A percentile compares a stretch with the other conserved stretches of the same genome.
These are phyloP conservation scores for Palythoa grandiflora DNA, from an alignment of 92 coral and sea anemone species.

Conservation along the genomic window DNA sequence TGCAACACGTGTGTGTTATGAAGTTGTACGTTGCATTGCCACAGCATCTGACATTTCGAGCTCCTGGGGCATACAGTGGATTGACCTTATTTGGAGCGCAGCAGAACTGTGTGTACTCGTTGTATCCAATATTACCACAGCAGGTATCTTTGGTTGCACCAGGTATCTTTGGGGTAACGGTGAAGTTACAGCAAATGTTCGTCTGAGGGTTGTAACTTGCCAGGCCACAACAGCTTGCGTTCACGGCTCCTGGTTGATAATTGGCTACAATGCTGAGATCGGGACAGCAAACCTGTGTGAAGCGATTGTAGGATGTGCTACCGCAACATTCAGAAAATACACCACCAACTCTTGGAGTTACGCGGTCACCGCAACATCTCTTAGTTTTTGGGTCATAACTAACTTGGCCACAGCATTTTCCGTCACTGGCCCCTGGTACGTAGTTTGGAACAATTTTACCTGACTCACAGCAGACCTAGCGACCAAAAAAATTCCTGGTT, in stretches of 20 bases:
- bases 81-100: conserved; percentile 33
- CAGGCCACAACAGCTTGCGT: conserved; percentile 51
- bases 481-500: background rate
- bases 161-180: background rate
- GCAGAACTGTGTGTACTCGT: conserved; percentile 51
- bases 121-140: conserved; percentile 47
- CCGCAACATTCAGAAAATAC: conserved; percentile 52
- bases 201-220: conserved; percentile 32
- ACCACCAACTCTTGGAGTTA: conserved; percentile 22
- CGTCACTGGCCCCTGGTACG: conserved; percentile 17
- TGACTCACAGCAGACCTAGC: conserved; percentile 33
- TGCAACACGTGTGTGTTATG: conserved; percentile 50
- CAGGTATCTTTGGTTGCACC: conserved; percentile 34
- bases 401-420: conserved; percentile 38
- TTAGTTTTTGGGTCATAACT: conserved; percentile 40
- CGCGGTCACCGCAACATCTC: conserved; percentile 43
- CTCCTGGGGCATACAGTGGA: conserved; percentile 35
- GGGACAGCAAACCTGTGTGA: conserved; percentile 47
- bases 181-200: conserved; percentile 37
- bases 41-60: conserved; percentile 45
- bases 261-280: conserved; percentile 30
- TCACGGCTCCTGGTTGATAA: conserved; percentile 33
- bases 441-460: background rate
- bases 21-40: conserved; percentile 44
- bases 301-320: conserved; percentile 38